Base-by-base conservation (phyloP, 1,140 invertebrate genomes). In the Drosophila pandora region DNA sequence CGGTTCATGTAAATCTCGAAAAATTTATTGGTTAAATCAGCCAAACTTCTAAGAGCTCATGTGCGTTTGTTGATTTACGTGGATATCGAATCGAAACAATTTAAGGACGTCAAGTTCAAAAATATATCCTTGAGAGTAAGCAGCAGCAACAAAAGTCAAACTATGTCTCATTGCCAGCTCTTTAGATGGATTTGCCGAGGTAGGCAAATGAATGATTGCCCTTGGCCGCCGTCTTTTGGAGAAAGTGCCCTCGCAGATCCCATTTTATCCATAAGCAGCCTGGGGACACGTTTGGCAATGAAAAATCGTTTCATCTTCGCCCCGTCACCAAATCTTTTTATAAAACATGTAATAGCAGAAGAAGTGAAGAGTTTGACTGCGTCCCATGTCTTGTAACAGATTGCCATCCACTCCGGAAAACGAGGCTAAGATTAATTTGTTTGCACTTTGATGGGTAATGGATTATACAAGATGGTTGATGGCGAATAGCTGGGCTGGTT, bases 181-280 rank as follows among this genome's bases (percentile, higher is more conserved):
- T 80, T 76, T 65, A 67, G 71, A 71, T 56, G 71, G 55, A 64
- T 68, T 68, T 73, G 52, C 62, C 53, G 43, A 28, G 50, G 28
- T 48, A 39, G 57, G 72, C 78, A 59, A 87, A 87, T 87, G 82
- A 87, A 70, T 87, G 82, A 87, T 87, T 88, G 82, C 82, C 60
- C 73, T 70, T 47, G 59, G 71, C 54, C 70, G 39, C 28, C 30
- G 49, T 60, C 6, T 50, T n/a, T 12, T 13, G 3, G 17, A 3
- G 3, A 10, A 28, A 8, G 37, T 21, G 3, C 41, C n/a, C 13
- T 17, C 17, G 9, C 8, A 43, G 7, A 22, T 61, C 32, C 28
- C n/a, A 30, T 22, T 25, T n/a, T 39, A 74, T 56, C 59, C 71
- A 74, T 71, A 73, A 57, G 30, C 45, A 58, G 53, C 49, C 39